A percentile compares a stretch with the other conserved stretches of the same genome.
These are phyloP conservation scores for Lordiphosa collinella DNA, from an alignment of 1,140 invertebrate species.

Conservation along the genomic window DNA sequence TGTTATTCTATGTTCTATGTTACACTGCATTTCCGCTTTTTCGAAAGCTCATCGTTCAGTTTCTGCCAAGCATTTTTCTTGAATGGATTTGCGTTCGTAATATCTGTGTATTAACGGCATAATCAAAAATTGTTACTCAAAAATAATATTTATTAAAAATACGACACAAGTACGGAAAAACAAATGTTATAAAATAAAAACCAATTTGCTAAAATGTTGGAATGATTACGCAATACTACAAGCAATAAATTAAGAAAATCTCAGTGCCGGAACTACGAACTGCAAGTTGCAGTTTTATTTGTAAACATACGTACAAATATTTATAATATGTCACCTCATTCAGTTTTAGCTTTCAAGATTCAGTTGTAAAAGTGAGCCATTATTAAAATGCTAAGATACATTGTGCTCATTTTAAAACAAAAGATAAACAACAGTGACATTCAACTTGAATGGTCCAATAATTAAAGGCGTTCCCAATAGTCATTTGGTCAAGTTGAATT, in stretches of 20 bases:
- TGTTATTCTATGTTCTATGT: constrained; percentile 3
- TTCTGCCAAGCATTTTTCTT: constrained; percentile 1
- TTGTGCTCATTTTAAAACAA: not conserved
- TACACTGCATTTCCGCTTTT: constrained; percentile 8
- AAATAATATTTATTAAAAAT: too few species aligned
- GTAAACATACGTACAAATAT: not conserved
- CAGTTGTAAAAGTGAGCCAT: not conserved
- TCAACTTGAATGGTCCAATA: constrained; percentile 5
- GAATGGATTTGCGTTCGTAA: not conserved
- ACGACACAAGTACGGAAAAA: not conserved
- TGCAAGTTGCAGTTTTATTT: not conserved
- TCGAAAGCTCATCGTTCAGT: constrained; percentile 6
- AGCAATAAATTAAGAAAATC: not conserved
- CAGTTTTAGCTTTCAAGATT: not conserved
- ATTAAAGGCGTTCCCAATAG: not conserved
- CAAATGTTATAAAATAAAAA: not conserved
- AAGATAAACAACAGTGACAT: constrained; percentile 7
- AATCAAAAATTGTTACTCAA: not conserved
- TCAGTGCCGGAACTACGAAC: not conserved
- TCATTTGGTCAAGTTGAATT: not conserved
- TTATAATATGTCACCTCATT: not conserved
- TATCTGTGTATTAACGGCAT: not conserved
- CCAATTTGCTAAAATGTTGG: not conserved
- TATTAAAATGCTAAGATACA: not conserved
- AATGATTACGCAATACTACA: not conserved